phyloP scores from a whole-genome alignment of 1,140 invertebrate species.

The Laupala kohalensis region DNA sequence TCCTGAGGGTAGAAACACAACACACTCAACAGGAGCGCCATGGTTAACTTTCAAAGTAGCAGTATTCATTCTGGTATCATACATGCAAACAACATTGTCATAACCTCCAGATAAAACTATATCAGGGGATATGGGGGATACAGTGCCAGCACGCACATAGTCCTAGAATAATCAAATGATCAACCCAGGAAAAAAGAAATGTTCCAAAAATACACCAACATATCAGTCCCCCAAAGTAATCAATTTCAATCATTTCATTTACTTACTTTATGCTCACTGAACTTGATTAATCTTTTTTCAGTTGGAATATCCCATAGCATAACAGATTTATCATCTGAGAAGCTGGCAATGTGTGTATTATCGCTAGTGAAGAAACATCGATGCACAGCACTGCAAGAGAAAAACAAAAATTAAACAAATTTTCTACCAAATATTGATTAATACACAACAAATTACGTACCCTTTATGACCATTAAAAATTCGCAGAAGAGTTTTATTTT shows the following conservation, averaged over 20 bases:
- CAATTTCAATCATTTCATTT: neutral
- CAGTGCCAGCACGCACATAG: conserved; percentile 67
- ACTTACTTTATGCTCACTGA: conserved; percentile 49
- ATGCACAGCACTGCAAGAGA: conserved; percentile 50
- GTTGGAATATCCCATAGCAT: conserved; percentile 80
- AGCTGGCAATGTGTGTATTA: conserved; percentile 68
- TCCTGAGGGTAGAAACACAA: conserved; percentile 78
- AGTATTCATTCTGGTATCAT: conserved; percentile 64
- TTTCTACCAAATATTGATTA: neutral
- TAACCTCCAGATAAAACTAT: conserved; percentile 82
- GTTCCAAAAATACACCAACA: too few species aligned
- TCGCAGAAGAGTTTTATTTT: conserved; percentile 60
- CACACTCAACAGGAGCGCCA: conserved; percentile 78
- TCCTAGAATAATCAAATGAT: conserved; percentile 34
- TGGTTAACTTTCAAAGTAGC: conserved; percentile 69
- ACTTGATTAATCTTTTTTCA: conserved; percentile 54
- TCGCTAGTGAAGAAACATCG: conserved; percentile 69
- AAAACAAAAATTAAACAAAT: neutral
- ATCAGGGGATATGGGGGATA: conserved; percentile 60
- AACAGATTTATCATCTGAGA: conserved; percentile 87
- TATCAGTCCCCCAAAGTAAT: too few species aligned
- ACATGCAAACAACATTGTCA: conserved; percentile 81
- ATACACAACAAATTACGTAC: conserved; percentile 25
- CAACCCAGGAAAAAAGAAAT: conserved; percentile 14
- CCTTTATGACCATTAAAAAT: conserved; percentile 50